These are phyloP conservation scores for Ornithoptera alexandrae DNA, from an alignment of 2,888 invertebrate genomes.

Conservation along the genomic window DNA sequence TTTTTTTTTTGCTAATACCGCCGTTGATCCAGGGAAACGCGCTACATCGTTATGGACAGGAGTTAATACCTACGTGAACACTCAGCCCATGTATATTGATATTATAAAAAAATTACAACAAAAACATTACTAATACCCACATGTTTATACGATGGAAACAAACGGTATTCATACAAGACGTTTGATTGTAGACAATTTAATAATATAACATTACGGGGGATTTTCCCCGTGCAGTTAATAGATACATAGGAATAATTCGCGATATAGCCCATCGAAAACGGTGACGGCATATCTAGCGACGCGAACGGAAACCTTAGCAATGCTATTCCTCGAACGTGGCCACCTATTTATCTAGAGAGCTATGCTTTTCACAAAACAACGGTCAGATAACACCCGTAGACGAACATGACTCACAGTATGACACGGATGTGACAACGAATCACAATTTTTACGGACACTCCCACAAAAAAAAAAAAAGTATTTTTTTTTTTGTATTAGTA, in stretches of 20 bases:
- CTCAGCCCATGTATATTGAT: no score
- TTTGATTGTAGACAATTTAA: conserved; percentile 4
- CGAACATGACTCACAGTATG: conserved; percentile 15
- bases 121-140: conserved; percentile 1
- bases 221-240: conserved; percentile 6
- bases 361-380: conserved; percentile 29
- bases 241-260: conserved; percentile 1
- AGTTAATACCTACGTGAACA: no score
- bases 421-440: conserved; percentile 19
- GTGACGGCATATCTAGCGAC: conserved; percentile 6
- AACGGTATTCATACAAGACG: conserved; percentile 4
- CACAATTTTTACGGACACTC: conserved; percentile 15
- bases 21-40: no score
- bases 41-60: no score
- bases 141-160: background rate
- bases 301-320: conserved; percentile 22
- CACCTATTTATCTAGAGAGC: conserved; percentile 23
- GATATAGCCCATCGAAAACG: conserved; percentile 7
- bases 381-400: conserved; percentile 23
- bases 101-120: background rate
- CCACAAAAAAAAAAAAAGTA: background rate
- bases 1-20: no score
- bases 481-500: no score
- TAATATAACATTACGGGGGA: conserved; percentile 12
- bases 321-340: conserved; percentile 22